Percentiles rank a stretch among this genome's conserved stretches.
These are phyloP conservation scores for Eupelmus urozonus DNA, from an alignment of 2,888 invertebrate species.

Conservation along the genomic window DNA sequence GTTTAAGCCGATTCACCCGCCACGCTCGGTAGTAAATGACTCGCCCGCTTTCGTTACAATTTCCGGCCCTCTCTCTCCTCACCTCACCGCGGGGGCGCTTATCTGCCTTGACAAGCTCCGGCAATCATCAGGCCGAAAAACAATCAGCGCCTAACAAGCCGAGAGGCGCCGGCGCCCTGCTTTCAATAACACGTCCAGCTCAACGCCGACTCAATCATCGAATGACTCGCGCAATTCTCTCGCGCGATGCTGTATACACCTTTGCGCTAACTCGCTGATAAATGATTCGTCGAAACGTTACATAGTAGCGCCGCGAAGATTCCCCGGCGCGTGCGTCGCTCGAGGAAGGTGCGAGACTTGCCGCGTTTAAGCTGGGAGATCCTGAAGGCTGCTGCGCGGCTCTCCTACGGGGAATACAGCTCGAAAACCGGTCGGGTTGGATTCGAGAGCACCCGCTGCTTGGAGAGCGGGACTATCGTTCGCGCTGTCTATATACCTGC, in stretches of 20 bases:
- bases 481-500: conserved; percentile 33
- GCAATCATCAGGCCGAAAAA: conserved; percentile 29
- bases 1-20: conserved; percentile 26
- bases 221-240: conserved; percentile 27
- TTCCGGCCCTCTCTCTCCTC: conserved; percentile 8
- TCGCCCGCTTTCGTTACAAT: conserved; percentile 22
- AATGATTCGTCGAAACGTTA: conserved; percentile 69
- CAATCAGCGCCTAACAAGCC: conserved; percentile 20
- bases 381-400: conserved; percentile 70
- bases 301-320: too few relatives aligned
- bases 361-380: too few relatives aligned
- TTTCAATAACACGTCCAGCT: neutral
- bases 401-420: conserved; percentile 74
- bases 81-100: too few relatives aligned
- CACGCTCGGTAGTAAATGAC: conserved; percentile 30
- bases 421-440: conserved; percentile 76
- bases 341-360: conserved; percentile 2
- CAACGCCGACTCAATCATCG: conserved; percentile 7
- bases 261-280: conserved; percentile 59
- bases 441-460: conserved; percentile 73
- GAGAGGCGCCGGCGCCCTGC: conserved; percentile 24
- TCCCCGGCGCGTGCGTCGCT: neutral
- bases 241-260: neutral
- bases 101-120: too few relatives aligned
- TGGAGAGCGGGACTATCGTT: conserved; percentile 44